These are phyloP conservation scores for Cathartes aura DNA, from an alignment of 2,113 vertebrate species.

Conservation along the genomic window DNA sequence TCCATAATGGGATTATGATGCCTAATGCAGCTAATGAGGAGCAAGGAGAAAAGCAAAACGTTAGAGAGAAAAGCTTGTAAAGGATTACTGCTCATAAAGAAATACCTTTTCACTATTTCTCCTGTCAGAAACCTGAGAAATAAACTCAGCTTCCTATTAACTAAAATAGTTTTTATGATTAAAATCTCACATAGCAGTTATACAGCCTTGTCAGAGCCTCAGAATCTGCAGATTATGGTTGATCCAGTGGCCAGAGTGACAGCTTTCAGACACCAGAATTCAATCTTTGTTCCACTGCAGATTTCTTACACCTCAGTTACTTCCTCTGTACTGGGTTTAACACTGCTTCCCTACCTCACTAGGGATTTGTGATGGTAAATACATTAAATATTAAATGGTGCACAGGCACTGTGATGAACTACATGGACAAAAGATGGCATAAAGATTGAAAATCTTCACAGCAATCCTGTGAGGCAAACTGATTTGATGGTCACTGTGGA, in stretches of 20 bases:
- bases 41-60: not conserved
- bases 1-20: conserved; percentile 53
- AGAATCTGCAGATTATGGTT: not conserved
- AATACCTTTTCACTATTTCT: not conserved
- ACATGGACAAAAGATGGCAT: not conserved
- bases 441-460: not conserved
- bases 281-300: not conserved
- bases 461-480: not conserved
- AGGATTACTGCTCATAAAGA: not conserved
- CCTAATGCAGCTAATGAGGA: conserved; percentile 47
- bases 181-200: not conserved
- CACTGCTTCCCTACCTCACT: not conserved
- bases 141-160: not conserved
- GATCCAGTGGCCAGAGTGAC: not conserved
- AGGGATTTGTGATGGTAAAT: not conserved
- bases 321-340: not conserved
- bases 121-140: not conserved
- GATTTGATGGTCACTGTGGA: not conserved
- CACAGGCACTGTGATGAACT: not conserved
- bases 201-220: not conserved
- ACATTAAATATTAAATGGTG: not conserved
- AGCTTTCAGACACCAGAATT: not conserved
- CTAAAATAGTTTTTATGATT: not conserved
- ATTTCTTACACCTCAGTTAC: not conserved
- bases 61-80: not conserved